These are phyloP conservation scores for Conus canariensis DNA, from an alignment of 2,888 invertebrate genomes.

Conservation along the genomic window DNA sequence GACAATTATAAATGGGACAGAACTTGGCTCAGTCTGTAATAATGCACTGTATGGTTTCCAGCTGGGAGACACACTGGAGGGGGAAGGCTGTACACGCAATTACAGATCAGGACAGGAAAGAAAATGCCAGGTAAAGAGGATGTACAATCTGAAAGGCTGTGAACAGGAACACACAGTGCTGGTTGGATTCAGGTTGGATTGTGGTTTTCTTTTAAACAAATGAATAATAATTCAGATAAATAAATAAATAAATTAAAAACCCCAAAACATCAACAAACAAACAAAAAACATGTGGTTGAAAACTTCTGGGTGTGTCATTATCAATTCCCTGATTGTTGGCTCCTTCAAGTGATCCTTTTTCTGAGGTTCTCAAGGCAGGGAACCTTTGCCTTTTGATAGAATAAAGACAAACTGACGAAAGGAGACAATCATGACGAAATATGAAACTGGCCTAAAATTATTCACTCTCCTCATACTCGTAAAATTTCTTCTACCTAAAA, in stretches of 20 bases:
- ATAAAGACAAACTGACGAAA: too few relatives aligned
- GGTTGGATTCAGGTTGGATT: background rate
- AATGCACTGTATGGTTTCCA: too few relatives aligned
- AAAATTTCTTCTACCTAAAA: too few relatives aligned
- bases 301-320: slow-evolving; percentile 2
- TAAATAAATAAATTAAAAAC: background rate
- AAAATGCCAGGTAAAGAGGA: background rate
- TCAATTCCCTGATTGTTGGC: background rate
- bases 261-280: background rate
- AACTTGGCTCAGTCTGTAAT: too few relatives aligned
- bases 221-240: background rate
- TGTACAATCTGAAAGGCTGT: too few relatives aligned
- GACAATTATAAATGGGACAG: too few relatives aligned
- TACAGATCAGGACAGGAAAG: background rate
- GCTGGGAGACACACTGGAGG: background rate
- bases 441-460: too few relatives aligned
- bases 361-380: too few relatives aligned
- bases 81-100: background rate
- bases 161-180: background rate
- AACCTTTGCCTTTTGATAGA: too few relatives aligned
- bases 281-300: background rate
- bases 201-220: background rate
- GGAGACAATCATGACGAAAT: too few relatives aligned
- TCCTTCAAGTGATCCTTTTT: background rate
- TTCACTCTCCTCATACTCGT: too few relatives aligned